Percentiles rank a stretch among this genome's conserved stretches.
phyloP scores from a whole-genome alignment of 2,888 invertebrate species.

The Pardosa pseudoannulata region DNA sequence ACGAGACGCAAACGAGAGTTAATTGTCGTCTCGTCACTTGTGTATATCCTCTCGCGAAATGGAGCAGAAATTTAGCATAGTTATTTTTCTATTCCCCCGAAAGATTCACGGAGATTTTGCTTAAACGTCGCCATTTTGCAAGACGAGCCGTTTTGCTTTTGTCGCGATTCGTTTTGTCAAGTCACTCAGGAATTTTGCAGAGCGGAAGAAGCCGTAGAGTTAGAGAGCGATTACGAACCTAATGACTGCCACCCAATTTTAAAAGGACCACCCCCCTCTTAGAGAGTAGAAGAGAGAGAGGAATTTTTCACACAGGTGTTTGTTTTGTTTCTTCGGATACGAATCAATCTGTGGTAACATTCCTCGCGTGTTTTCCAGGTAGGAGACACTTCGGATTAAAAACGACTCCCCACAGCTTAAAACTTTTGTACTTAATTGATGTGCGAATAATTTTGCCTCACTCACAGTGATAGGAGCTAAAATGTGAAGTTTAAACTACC shows the following conservation, averaged over 20 bases:
- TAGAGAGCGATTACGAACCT: not conserved
- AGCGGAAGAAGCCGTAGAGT: not conserved
- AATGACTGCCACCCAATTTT: not conserved
- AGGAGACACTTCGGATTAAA: not conserved
- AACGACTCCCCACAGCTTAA: not conserved
- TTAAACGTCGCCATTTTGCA: not conserved
- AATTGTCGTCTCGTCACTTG: not conserved
- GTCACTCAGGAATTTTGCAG: not conserved
- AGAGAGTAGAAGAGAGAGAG: too few relatives aligned
- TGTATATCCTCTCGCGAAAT: not conserved
- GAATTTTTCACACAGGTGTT: not conserved
- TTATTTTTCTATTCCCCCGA: not conserved
- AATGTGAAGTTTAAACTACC: not conserved
- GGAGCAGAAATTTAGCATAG: not conserved
- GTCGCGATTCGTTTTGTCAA: not conserved
- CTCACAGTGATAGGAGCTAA: not conserved
- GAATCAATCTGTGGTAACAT: not conserved
- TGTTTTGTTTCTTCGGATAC: not conserved
- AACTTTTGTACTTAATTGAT: not conserved
- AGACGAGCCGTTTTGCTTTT: not conserved
- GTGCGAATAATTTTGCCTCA: not conserved
- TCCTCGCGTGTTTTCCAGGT: not conserved
- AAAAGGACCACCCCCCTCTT: too few relatives aligned
- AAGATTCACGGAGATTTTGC: not conserved
- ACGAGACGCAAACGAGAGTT: not conserved